Base-by-base conservation (phyloP, 2,797 vertebrate species). In the Clamator glandarius region DNA sequence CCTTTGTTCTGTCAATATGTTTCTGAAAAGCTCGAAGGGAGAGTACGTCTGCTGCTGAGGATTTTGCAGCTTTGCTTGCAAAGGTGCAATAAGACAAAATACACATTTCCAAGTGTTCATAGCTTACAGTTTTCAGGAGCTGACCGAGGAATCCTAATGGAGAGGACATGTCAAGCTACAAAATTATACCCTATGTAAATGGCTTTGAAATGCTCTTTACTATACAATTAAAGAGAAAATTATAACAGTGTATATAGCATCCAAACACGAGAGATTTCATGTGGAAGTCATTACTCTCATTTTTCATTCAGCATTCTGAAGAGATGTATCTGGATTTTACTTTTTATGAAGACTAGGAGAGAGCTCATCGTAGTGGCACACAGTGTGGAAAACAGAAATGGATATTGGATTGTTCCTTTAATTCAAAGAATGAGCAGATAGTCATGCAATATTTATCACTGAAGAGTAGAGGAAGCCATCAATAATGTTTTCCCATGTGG, bases 371-470 rank as follows among this genome's bases (percentile, higher is more conserved):
- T 11, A 24, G 9, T 6, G 33, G 79, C 66, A 89, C 39, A 62
- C 18, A 55, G 46, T 6, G 55, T 15, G 52, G 55, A 87, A 92
- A 81, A 87, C 57, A 73, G 70, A 87, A 86, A 81, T 58, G 64
- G 75, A 15, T 90, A 84, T 85, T 14, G 67, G 79, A 94, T 88
- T 91, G 80, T 42, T 90, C 85, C 59, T 90, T 84, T 84, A 92
- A 91, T 88, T 88, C 79, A 92, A 70, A 93, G 77, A 48, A 66
- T 48, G 73, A 93, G 61, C 52, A 84, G 85, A 64, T 8, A 96
- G 41, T 39, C 85, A 68, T 58, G 67, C 70, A 90, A 18, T 87
- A 94, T 90, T 95, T 93, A 94, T 84, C 70, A 94, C 80, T 35
- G 44, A 61, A 86, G 77, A 91, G 80, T 83, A 91, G 44, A 67